Evolutionary conservation across 2,888 invertebrate species (phyloP).

Genomic region (Caenorhabditis sulstoni): DNA sequence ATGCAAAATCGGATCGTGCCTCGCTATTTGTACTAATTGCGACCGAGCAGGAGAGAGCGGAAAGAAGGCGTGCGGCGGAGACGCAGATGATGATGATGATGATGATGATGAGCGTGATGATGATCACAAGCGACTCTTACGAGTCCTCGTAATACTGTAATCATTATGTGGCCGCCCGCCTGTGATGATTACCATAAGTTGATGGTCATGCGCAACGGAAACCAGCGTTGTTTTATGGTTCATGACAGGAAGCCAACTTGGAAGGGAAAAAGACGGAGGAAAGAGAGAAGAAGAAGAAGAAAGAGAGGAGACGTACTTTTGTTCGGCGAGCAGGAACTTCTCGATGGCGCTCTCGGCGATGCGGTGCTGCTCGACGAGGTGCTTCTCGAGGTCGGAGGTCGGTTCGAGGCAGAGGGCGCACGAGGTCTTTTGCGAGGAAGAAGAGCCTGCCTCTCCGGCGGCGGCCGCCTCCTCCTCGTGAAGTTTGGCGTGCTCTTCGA

Average conservation of each 20-base stretch:
- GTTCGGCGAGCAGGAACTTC: constrained; percentile 63
- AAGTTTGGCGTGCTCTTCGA: constrained; percentile 67
- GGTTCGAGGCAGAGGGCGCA: constrained; percentile 69
- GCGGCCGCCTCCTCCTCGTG: constrained; percentile 64
- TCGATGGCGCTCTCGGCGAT: constrained; percentile 74
- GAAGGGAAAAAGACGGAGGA: neutral
- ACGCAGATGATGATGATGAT: constrained; percentile 16
- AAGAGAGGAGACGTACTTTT: constrained; percentile 24
- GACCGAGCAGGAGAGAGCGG: constrained; percentile 11
- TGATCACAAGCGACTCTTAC: neutral
- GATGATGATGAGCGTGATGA: neutral
- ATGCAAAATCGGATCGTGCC: constrained; percentile 52
- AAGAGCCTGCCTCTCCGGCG: constrained; percentile 23
- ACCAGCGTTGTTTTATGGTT: constrained; percentile 32
- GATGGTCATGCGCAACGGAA: constrained; percentile 1
- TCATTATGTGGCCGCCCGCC: constrained; percentile 5
- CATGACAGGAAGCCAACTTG: neutral
- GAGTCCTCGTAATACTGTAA: constrained; percentile 4
- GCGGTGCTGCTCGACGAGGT: constrained; percentile 70
- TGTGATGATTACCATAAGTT: constrained; percentile 23
- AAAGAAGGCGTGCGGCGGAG: constrained; percentile 7
- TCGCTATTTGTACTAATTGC: constrained; percentile 46
- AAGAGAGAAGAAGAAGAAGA: constrained; percentile 5
- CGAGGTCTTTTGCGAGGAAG: constrained; percentile 28
- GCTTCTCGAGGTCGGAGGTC: constrained; percentile 60